A percentile compares a stretch with the other conserved stretches of the same genome.
Conservation (phyloP, 1,140 invertebrate species). For the Drosophila aff. region DNA sequence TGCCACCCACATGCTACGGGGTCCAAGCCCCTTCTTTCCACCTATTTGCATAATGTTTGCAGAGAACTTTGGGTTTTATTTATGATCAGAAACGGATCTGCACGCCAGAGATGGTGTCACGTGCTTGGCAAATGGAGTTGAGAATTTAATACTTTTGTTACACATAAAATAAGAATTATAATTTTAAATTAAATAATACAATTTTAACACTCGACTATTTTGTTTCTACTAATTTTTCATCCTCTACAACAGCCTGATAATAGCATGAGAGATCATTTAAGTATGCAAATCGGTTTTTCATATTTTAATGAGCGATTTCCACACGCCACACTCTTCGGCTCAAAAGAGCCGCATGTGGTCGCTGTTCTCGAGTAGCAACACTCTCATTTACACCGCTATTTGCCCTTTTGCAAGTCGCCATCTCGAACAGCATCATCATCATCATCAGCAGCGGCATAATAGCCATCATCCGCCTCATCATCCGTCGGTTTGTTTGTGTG, state of each 20-base stretch:
- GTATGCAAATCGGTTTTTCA: slow-evolving; percentile 53
- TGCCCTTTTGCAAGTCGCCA: slow-evolving; percentile 79
- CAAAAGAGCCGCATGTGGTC: slow-evolving; percentile 76
- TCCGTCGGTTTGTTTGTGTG: slow-evolving; percentile 62
- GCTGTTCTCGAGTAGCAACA: slow-evolving; percentile 50
- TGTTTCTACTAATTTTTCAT: not conserved
- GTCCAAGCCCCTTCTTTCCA: slow-evolving; percentile 6
- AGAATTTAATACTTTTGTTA: not conserved
- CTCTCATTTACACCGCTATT: slow-evolving; percentile 61
- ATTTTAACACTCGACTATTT: no score
- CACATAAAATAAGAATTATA: not conserved
- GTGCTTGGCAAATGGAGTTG: slow-evolving; percentile 11
- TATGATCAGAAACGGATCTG: slow-evolving; percentile 35
- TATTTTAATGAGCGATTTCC: slow-evolving; percentile 68
- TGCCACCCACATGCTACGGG: slow-evolving; percentile 37
- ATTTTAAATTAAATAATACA: not conserved
- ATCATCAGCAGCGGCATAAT: slow-evolving; percentile 21
- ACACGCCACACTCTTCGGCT: slow-evolving; percentile 46
- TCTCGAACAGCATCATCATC: slow-evolving; percentile 19
- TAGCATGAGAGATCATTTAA: slow-evolving; percentile 35
- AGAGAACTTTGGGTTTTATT: slow-evolving; percentile 36
- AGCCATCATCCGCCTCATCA: slow-evolving; percentile 42
- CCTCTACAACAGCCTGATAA: not conserved
- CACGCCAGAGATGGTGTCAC: slow-evolving; percentile 23
- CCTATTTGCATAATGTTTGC: slow-evolving; percentile 53